Base-by-base conservation (phyloP, 2,888 invertebrate genomes). In the Andrena camellia region DNA sequence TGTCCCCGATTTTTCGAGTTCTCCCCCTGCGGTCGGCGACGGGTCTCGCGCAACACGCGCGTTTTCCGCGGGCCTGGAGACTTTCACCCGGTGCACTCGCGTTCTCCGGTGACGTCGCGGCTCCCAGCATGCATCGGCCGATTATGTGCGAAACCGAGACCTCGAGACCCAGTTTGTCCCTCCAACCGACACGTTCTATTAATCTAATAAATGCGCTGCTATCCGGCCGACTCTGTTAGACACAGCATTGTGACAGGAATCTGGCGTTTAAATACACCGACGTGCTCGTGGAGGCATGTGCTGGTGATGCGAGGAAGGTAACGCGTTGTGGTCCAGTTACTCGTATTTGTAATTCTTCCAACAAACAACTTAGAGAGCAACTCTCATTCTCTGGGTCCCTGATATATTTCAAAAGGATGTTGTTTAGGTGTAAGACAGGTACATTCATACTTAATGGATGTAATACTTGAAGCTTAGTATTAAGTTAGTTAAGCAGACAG, bases 121-220 rank as follows among this genome's bases (percentile, higher is more conserved):
- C 62, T 54, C 50, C 23, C 70, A 20, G 60, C 66, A 17, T 68
- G 62, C 69, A 33, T 68, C 78, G 64, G 77, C 76, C 80, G 83
- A 79, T 86, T 83, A 81, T 77, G 80, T 57, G 86, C 87, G 81
- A 88, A 88, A 87, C 86, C 86, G 87, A 88, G 88, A 88, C 88
- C 87, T 83, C 87, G 83, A 88, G 88, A 88, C 88, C 88, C 86
- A 88, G 84, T 86, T 88, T 88, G 42, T 66, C 72, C 48, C 29
- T 48, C 80, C 75, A 85, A 71, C 72, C 71, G 79, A 59, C 78
- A 62, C 75, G 83, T 79, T 84, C 88, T 82, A 87, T 87, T 85
- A 81, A 86, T 82, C 81, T 29, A 75, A 70, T 74, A 81, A 42
- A 82, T 74, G 29, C 33, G 17, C 35, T 2, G 66, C 20, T 23